Evolutionary conservation across 2,797 vertebrate species (phyloP).

Genomic region (Dicrostonyx torquatus): DNA sequence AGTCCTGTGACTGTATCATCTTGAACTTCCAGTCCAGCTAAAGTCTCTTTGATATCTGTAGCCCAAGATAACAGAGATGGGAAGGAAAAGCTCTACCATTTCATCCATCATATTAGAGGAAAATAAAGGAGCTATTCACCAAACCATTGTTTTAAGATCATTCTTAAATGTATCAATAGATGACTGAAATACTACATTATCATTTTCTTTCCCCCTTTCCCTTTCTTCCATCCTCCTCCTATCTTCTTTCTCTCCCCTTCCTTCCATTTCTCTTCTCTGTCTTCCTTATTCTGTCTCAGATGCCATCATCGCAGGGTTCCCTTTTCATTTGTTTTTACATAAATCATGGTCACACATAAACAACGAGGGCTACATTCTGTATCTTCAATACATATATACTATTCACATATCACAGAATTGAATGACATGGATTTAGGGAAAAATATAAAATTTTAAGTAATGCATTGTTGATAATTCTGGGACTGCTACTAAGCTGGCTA

Average conservation of each 20-base stretch:
- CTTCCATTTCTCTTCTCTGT: neutral
- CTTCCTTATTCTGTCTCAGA: neutral
- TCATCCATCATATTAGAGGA: neutral
- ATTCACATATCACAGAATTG: neutral
- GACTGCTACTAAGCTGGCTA: neutral
- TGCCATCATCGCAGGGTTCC: neutral
- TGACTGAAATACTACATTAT: neutral
- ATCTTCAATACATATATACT: neutral
- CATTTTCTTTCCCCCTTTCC: neutral
- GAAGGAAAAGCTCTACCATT: neutral
- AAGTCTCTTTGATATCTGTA: neutral
- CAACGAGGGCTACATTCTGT: neutral
- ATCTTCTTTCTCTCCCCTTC: neutral
- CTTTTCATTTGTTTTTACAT: neutral
- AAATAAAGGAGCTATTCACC: neutral
- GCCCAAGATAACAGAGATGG: neutral
- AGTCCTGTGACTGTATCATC: neutral
- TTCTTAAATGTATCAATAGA: neutral
- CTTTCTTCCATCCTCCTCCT: rapidly evolving
- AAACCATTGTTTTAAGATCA: neutral
- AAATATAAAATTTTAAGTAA: neutral
- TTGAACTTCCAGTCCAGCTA: neutral
- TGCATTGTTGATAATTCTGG: neutral
- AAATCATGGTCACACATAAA: neutral
- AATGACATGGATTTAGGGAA: neutral